Evolutionary conservation across 2,113 vertebrate genomes (phyloP).

Genomic region (Pan paniscus): DNA sequence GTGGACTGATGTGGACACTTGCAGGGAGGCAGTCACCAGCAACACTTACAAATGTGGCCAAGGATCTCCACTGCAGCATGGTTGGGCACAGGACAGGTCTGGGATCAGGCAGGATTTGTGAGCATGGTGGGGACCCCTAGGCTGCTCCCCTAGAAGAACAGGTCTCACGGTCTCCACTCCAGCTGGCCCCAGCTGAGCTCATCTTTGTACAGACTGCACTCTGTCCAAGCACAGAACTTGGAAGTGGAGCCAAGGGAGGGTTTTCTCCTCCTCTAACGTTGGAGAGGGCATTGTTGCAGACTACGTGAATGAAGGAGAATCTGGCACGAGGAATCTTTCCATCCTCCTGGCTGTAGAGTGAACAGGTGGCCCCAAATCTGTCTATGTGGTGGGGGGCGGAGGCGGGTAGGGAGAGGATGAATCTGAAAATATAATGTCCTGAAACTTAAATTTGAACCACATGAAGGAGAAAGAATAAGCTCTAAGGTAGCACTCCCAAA

Average conservation of each 20-base stretch:
- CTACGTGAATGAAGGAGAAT: background rate
- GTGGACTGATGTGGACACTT: background rate
- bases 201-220: background rate
- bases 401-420: constrained; percentile 1
- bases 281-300: constrained; percentile 32
- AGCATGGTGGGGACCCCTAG: background rate
- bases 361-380: constrained; percentile 73
- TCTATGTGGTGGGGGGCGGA: background rate
- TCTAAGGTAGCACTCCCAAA: constrained; percentile 40
- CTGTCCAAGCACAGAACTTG: background rate
- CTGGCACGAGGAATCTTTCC: constrained; percentile 46
- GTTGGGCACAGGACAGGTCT: too few relatives aligned
- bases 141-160: background rate
- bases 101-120: background rate
- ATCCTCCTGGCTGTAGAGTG: constrained; percentile 48
- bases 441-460: constrained; percentile 26
- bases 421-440: constrained; percentile 67
- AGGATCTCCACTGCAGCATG: background rate
- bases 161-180: background rate
- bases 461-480: constrained; percentile 14
- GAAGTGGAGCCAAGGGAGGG: background rate
- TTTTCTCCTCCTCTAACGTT: background rate
- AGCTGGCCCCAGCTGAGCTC: background rate
- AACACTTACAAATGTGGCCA: background rate
- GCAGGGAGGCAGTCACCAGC: background rate